phyloP scores from a whole-genome alignment of 2,888 invertebrate species.

The Drosophila siamana region DNA sequence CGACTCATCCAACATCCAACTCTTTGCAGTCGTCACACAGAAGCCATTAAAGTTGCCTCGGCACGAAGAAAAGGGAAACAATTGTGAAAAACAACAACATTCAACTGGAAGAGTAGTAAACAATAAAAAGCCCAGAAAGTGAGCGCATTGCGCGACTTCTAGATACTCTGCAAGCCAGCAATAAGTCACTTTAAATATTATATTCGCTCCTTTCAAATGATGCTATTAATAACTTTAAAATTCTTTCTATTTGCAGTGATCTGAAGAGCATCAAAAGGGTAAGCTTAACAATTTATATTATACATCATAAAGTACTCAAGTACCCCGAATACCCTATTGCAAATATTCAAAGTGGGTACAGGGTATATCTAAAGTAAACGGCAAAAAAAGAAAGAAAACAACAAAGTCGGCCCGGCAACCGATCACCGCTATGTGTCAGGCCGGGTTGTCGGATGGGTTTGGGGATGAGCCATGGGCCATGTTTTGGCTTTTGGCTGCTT shows the following conservation, averaged over 20 bases:
- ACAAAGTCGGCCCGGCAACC: slow-evolving; percentile 25
- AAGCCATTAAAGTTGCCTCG: slow-evolving; percentile 64
- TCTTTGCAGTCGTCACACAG: slow-evolving; percentile 49
- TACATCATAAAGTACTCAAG: too few relatives aligned
- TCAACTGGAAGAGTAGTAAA: slow-evolving; percentile 29
- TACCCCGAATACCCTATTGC: background rate
- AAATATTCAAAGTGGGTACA: background rate
- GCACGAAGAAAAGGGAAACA: slow-evolving; percentile 58
- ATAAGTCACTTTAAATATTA: background rate
- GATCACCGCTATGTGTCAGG: slow-evolving; percentile 59
- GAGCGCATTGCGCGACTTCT: background rate
- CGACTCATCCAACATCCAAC: slow-evolving; percentile 38
- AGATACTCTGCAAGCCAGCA: slow-evolving; percentile 2
- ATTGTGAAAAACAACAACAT: slow-evolving; percentile 38
- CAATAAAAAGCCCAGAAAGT: background rate
- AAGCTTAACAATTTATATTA: background rate
- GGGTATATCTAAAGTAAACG: slow-evolving; percentile 9
- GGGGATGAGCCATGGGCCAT: slow-evolving; percentile 36
- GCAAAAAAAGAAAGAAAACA: background rate
- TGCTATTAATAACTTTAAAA: background rate
- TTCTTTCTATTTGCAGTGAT: background rate
- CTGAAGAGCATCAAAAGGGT: background rate
- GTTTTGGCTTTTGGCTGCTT: slow-evolving; percentile 10
- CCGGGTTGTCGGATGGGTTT: slow-evolving; percentile 24
- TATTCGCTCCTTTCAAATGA: too few relatives aligned